Base-by-base conservation (phyloP, 2,888 invertebrate species). In the Andrena fulva region DNA sequence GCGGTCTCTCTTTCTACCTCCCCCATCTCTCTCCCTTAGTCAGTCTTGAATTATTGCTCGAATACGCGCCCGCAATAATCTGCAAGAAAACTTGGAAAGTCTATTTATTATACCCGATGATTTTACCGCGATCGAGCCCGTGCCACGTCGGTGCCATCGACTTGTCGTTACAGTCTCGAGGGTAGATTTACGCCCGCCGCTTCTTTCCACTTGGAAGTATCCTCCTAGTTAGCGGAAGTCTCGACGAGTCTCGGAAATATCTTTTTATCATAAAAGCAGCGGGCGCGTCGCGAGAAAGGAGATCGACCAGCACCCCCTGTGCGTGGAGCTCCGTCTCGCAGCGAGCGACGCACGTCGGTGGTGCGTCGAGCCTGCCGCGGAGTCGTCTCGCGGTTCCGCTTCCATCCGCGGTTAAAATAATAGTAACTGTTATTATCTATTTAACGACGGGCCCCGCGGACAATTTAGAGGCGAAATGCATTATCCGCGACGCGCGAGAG, bases 391-490 rank as follows among this genome's bases (percentile, higher is more conserved):
- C 31, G 59, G 12, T 48, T 67, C 54, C 52, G 20, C 7, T 33
- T 33, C 35, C 20, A 52, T 42, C 33, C 63, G 29, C 67, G 75
- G 66, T 56, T 68, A 69, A 80, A 82, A 70, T 77, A 80, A 84
- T 79, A 76, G 76, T 79, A 74, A 76, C 70, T 67, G 85, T 84
- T 85, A 85, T 85, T 85, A 77, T 85, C 82, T 85, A 85, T 85
- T 85, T 85, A 85, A 85, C 78, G 77, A 54, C 71, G 66, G 79
- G 62, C 27, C 54, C 42, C 67, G 82, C 70, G 77, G 54, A 83
- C 82, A 77, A 85, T 85, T 85, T 80, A 77, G 69, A 60, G 77
- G 48, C 76, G 79, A 79, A 42, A 80, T 82, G 82, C 79, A 82
- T 85, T 82, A 85, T 77, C 73, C 48, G 33, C 64, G 33, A 16